These are phyloP conservation scores for Aphelenchoides avenae DNA, from an alignment of 1,140 invertebrate genomes.

Conservation along the genomic window DNA sequence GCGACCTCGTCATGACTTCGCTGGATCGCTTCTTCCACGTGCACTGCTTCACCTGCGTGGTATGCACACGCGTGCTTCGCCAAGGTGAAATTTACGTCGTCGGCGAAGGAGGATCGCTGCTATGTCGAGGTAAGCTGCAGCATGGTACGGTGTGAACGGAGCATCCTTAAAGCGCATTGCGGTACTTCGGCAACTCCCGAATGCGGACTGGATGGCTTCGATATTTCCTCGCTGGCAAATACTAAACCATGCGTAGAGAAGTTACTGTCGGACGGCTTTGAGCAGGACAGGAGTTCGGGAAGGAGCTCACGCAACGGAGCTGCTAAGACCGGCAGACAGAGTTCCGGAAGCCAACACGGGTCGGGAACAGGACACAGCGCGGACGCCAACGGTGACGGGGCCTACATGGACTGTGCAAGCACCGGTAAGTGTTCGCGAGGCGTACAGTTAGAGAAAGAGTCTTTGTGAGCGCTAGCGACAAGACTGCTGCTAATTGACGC, in stretches of 20 bases:
- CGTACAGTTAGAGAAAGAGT: no score
- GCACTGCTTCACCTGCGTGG: constrained; percentile 24
- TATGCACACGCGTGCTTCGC: constrained; percentile 15
- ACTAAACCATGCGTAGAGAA: not conserved
- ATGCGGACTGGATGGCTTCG: not conserved
- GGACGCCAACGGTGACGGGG: no score
- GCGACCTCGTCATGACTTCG: constrained; percentile 21
- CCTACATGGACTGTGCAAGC: no score
- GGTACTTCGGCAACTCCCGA: not conserved
- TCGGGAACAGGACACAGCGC: no score
- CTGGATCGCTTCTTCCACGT: constrained; percentile 14
- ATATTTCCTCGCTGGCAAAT: not conserved
- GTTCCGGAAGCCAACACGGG: no score
- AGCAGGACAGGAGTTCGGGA: not conserved
- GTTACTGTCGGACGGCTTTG: not conserved
- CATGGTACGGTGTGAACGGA: not conserved
- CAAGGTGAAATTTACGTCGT: constrained; percentile 23
- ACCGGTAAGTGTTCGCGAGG: no score
- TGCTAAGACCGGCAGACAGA: no score
- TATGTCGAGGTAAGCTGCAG: constrained; percentile 31
- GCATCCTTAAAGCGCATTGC: not conserved
- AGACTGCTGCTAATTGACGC: no score
- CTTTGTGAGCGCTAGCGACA: no score
- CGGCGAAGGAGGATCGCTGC: constrained; percentile 15
- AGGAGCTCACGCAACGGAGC: no score